phyloP scores from a whole-genome alignment of 2,113 vertebrate genomes.

The Nothoprocta perdicaria region DNA sequence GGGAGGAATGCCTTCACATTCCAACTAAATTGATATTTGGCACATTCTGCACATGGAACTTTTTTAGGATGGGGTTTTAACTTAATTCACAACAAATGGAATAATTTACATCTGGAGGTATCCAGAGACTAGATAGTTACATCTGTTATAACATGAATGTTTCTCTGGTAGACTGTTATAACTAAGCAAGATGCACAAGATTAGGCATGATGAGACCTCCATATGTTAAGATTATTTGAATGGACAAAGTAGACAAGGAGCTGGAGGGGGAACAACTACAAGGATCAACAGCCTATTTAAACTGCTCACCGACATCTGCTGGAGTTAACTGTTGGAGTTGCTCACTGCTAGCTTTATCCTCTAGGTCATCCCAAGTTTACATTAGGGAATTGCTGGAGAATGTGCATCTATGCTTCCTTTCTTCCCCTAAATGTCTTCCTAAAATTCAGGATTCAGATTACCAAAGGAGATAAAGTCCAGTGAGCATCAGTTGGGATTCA shows the following conservation, averaged over 20 bases:
- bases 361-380: neutral
- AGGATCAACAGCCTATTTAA: neutral
- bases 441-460: neutral
- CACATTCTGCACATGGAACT: neutral
- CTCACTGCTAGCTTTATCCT: neutral
- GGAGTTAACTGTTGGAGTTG: neutral
- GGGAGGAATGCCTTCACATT: neutral
- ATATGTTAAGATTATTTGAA: neutral
- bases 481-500: rapidly evolving
- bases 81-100: neutral
- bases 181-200: neutral
- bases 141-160: neutral
- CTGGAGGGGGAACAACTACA: neutral
- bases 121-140: neutral
- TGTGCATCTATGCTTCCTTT: neutral
- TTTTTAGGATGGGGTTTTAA: neutral
- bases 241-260: neutral
- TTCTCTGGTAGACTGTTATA: neutral
- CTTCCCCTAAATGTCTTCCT: neutral
- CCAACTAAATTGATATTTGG: neutral
- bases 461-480: neutral
- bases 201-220: neutral
- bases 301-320: rapidly evolving
- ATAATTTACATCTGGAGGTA: rapidly evolving
- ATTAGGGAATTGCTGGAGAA: neutral